These are phyloP conservation scores for Sebastes paucispinis DNA, from an alignment of 2,797 vertebrate species.

Conservation along the genomic window DNA sequence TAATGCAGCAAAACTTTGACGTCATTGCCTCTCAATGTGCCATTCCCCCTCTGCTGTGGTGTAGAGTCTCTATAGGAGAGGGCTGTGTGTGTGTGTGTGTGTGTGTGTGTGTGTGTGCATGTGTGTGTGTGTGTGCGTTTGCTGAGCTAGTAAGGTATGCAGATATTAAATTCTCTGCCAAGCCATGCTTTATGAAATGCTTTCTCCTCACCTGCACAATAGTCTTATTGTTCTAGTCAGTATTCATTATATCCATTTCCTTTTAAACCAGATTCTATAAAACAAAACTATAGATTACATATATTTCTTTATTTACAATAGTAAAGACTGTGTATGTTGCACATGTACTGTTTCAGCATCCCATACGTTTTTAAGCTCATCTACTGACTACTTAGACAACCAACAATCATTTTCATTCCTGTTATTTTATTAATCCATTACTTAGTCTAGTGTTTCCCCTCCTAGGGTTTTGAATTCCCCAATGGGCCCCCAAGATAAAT, in stretches of 20 bases:
- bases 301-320: background rate
- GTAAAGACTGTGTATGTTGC: background rate
- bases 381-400: too few relatives aligned
- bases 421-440: background rate
- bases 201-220: background rate
- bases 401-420: background rate
- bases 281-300: background rate
- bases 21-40: constrained; percentile 73
- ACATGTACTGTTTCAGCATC: background rate
- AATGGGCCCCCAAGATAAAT: background rate
- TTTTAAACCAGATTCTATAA: background rate
- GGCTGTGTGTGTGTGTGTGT: background rate
- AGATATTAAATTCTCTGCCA: constrained; percentile 2
- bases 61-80: constrained; percentile 19
- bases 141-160: background rate
- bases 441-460: background rate
- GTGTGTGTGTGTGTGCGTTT: background rate
- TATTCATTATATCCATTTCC: background rate
- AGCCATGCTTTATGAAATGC: background rate
- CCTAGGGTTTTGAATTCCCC: background rate
- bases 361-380: background rate
- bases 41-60: constrained; percentile 45
- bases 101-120: background rate
- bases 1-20: constrained; percentile 79
- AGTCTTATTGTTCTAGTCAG: background rate